Evolutionary conservation across 2,888 invertebrate genomes (phyloP), one percentile per base, ranked within the genome.

Genomic region (Luffia ferchaultella): DNA sequence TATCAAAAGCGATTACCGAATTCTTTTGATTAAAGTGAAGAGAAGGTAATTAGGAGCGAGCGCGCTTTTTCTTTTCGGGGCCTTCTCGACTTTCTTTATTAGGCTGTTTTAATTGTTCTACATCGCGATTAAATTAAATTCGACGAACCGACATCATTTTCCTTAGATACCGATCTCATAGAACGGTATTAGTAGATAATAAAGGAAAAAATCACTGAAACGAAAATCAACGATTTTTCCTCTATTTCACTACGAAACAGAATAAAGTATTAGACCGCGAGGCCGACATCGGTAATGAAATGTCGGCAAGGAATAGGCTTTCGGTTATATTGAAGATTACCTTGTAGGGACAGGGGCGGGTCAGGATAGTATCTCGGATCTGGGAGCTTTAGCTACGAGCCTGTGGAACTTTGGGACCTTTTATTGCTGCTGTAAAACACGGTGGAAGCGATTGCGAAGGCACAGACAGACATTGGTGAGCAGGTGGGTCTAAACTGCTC

Each of bases 361-460:
- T 53, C 30, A 30, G 12, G 30, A n/a, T n/a, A 63, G 56, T 68
- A 68, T 68, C 64, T 62, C 56, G 55, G 52, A 61, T 61, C 60
- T 61, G 54, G 63, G 64, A 67, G 60, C 64, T 63, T 57, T 58
- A 19, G 42, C 42, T 19, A 15, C 12, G 18, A 18, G 41, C 7
- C 5, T 62, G 57, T 56, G 61, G 60, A 62, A 62, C 60, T 60
- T 61, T 63, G 58, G 61, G 59, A 55, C 60, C 60, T 67, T 70
- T 70, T 70, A 70, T 68, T 63, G 60, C 62, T 58, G 61, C 56
- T 65, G 68, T 70, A 68, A 70, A 70, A 68, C 63, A 65, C 57
- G 50, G 53, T 40, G 20, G 49, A 50, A 19, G 50, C 44, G 45
- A 50, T 18, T 41, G 20, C n/a, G n/a, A n/a, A n/a, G n/a, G n/a